Percentiles rank a stretch among this genome's conserved stretches.
phyloP scores from a whole-genome alignment of 1,140 invertebrate species.

The Archivesica marissinica region DNA sequence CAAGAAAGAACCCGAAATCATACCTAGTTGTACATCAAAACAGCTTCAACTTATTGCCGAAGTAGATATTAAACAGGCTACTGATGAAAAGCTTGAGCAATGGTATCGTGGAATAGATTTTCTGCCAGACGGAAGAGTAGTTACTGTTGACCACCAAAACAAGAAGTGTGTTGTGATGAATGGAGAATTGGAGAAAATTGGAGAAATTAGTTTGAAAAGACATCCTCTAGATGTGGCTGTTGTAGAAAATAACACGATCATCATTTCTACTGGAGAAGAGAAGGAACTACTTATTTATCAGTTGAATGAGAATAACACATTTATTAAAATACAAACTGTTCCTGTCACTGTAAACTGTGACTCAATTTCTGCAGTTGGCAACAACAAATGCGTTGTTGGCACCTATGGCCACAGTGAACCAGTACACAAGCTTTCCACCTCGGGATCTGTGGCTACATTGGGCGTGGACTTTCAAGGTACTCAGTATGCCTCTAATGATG shows the following conservation, averaged over 20 bases:
- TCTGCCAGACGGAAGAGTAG: neutral
- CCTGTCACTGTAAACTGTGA: neutral
- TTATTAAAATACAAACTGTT: neutral
- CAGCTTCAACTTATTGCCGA: neutral
- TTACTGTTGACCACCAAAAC: constrained; percentile 13
- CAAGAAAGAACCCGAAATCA: neutral
- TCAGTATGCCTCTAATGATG: neutral
- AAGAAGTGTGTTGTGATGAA: constrained; percentile 19
- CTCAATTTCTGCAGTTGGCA: neutral
- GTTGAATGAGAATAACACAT: neutral
- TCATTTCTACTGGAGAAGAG: neutral
- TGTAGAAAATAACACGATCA: neutral
- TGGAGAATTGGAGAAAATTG: neutral
- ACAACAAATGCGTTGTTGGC: neutral
- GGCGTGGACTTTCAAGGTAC: neutral
- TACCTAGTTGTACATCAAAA: neutral
- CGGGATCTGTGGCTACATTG: neutral
- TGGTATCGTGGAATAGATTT: constrained; percentile 8
- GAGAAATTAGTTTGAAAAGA: neutral
- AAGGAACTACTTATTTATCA: neutral
- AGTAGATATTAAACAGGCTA: neutral
- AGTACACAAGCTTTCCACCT: neutral
- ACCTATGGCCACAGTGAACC: neutral
- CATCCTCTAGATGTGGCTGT: neutral
- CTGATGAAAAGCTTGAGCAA: neutral